Evolutionary conservation across 2,888 invertebrate species (phyloP).

Genomic region (Pocota personata): DNA sequence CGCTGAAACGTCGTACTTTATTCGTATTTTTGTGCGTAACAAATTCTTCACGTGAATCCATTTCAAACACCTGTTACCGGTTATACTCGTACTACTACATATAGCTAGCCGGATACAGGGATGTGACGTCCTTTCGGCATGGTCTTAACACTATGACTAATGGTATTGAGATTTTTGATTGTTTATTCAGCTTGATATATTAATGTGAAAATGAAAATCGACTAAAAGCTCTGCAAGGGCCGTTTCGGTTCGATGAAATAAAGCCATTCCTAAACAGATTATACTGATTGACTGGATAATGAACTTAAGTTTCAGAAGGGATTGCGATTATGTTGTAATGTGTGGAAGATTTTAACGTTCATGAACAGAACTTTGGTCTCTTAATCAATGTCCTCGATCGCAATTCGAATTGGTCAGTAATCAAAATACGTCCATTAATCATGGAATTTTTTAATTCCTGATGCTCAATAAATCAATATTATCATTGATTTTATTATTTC

Average conservation of each 20-base stretch:
- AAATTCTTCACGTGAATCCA: conserved; percentile 67
- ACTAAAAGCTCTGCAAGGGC: conserved; percentile 30
- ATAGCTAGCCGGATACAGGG: conserved; percentile 9
- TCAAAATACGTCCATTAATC: background rate
- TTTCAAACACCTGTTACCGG: conserved; percentile 72
- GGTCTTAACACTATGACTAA: conserved; percentile 64
- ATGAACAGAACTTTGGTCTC: background rate
- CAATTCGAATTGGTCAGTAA: background rate
- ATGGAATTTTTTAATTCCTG: background rate
- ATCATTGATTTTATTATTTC: background rate
- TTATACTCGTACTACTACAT: too few relatives aligned
- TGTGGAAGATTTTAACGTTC: background rate
- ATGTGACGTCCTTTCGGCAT: conserved; percentile 39
- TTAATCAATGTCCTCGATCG: background rate
- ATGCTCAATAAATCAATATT: too few relatives aligned
- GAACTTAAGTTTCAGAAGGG: conserved; percentile 26
- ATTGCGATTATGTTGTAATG: background rate
- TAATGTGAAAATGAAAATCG: conserved; percentile 62
- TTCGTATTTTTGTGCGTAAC: conserved; percentile 60
- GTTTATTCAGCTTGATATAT: conserved; percentile 69
- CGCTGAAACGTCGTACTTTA: conserved; percentile 60
- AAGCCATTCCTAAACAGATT: conserved; percentile 57
- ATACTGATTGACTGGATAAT: conserved; percentile 60
- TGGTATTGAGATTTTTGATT: conserved; percentile 70
- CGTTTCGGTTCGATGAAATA: conserved; percentile 25